A percentile compares a stretch with the other conserved stretches of the same genome.
Conservation (phyloP, 2,113 vertebrate genomes). For the Microcebus jonahi region DNA sequence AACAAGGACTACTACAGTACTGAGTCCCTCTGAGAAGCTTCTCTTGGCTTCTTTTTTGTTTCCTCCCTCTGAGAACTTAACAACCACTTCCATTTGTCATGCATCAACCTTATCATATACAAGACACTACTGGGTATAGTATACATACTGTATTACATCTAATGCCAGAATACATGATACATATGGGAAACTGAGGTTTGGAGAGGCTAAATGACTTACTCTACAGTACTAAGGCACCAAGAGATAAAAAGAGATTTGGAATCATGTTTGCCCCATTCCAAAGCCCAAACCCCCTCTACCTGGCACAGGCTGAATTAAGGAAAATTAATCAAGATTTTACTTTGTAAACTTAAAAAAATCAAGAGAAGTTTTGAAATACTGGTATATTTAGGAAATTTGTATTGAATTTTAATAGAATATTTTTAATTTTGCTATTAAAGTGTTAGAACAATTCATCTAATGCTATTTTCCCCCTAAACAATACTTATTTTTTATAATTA, state of each 20-base stretch:
- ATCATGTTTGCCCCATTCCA: neutral
- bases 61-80: neutral
- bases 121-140: neutral
- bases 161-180: too few species aligned
- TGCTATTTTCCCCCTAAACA: neutral
- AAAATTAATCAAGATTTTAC: neutral
- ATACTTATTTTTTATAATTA: neutral
- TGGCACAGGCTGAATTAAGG: neutral
- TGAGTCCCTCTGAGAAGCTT: neutral
- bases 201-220: neutral
- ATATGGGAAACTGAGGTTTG: neutral
- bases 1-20: neutral
- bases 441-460: neutral
- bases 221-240: neutral
- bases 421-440: slow-evolving; percentile 21
- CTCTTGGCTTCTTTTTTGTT: neutral
- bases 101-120: neutral
- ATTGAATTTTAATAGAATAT: neutral
- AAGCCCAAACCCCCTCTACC: fast-evolving
- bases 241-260: neutral
- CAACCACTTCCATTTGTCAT: neutral
- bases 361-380: neutral
- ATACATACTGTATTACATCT: neutral
- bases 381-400: neutral
- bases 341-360: neutral